Evolutionary conservation across 2,113 vertebrate species (phyloP).

Genomic region (Etia nguti): DNA sequence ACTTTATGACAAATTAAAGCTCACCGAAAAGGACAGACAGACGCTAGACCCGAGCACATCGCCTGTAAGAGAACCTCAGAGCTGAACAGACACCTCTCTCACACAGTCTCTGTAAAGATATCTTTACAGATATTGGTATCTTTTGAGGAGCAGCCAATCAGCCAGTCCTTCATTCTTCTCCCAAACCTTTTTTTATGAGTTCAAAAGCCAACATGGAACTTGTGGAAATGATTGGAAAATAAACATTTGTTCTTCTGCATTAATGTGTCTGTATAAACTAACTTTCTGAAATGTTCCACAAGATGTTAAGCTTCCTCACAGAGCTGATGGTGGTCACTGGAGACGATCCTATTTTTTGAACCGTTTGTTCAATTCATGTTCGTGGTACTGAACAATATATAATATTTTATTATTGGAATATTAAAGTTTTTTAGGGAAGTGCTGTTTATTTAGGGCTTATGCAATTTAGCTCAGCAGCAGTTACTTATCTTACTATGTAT

Average conservation of each 20-base stretch:
- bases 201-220: neutral
- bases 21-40: slow-evolving; percentile 18
- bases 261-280: neutral
- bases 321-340: neutral
- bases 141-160: neutral
- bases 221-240: neutral
- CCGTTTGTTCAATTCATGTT: neutral
- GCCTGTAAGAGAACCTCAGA: slow-evolving; percentile 9
- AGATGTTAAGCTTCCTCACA: neutral
- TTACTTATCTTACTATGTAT: neutral
- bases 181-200: neutral
- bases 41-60: neutral
- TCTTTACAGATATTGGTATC: slow-evolving; percentile 4
- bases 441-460: neutral
- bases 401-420: neutral
- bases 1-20: slow-evolving; percentile 14
- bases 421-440: neutral
- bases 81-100: slow-evolving; percentile 12
- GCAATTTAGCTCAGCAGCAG: neutral
- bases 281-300: neutral
- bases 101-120: neutral
- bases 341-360: neutral
- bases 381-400: neutral
- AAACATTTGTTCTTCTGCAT: neutral
- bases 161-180: neutral